Conservation (phyloP, 2,113 vertebrate genomes). For the Piaya cayana region DNA sequence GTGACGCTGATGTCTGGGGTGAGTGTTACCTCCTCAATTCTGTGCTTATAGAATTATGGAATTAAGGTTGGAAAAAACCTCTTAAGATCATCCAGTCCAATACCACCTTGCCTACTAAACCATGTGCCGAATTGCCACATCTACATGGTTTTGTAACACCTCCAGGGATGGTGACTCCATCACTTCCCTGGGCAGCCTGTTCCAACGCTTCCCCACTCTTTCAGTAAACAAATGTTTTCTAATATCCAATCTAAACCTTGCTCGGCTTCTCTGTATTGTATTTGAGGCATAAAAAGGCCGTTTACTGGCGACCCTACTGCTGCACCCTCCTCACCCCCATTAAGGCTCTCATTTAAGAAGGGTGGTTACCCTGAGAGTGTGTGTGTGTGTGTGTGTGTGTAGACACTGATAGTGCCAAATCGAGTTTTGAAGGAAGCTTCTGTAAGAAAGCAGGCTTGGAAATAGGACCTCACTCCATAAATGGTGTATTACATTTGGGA, state of each 20-base stretch:
- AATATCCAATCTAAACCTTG: no score
- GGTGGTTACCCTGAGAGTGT: not conserved
- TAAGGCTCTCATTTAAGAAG: not conserved
- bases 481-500: not conserved
- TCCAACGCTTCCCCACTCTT: no score
- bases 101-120: no score
- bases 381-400: fast-evolving
- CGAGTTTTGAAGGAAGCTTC: not conserved
- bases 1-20: not conserved
- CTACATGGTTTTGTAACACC: no score
- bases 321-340: not conserved
- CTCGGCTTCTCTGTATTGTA: not conserved
- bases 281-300: not conserved
- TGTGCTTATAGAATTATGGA: not conserved
- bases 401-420: not conserved
- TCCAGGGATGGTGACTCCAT: no score
- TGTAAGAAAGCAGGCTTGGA: not conserved
- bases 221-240: no score
- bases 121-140: no score
- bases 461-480: not conserved
- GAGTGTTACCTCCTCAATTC: not conserved
- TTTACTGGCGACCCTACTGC: not conserved
- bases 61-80: no score
- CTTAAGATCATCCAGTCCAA: no score
- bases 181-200: no score